Evolutionary conservation across 2,113 vertebrate genomes (phyloP), one percentile per base, ranked within the genome.

Genomic region (Acrocephalus kingi): DNA sequence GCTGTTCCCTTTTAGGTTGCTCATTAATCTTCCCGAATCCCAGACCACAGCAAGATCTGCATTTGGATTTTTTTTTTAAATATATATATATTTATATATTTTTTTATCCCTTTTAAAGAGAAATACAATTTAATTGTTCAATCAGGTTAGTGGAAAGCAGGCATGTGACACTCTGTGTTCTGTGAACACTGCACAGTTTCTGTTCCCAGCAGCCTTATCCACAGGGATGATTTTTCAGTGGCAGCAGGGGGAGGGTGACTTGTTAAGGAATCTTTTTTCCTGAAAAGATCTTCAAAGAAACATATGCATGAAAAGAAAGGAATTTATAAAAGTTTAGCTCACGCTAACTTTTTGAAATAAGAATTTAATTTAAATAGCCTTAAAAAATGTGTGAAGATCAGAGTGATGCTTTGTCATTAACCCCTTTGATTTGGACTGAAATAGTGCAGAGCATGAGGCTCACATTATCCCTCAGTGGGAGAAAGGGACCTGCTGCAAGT

Each of bases 291-390:
- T 95, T 97, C 96, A 97, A 95, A 97, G 95, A 91, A 77, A 62
- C 52, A 79, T 67, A 74, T 48, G 88, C 63, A 73, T 92, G 69
- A 91, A 81, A 95, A 81, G 67, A 78, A 86, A 87, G 59, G 59
- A 90, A 43, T 73, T 95, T 96, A 15, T 7, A 23, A 56, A 97
- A 96, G 93, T 95, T 96, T 77, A 71, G 19, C 73, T 95, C 80
- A 68, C 81, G 87, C 89, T 58, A 97, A 91, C 61, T 37, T 95
- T 96, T 91, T 84, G 72, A 88, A 78, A 91, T 81, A 48, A 73
- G 94, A 69, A 84, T 92, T 84, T 91, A 84, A 94, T 97, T 97
- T 97, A 93, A 97, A 97, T 95, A 96, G 68, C 92, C 93, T 63
- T 68, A 72, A 64, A 94, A 94, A 94, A 54, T 18, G 72, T 66